A percentile compares a stretch with the other conserved stretches of the same genome.
These are phyloP conservation scores for Cotesia chilonis DNA, from an alignment of 1,140 invertebrate genomes.

Conservation along the genomic window DNA sequence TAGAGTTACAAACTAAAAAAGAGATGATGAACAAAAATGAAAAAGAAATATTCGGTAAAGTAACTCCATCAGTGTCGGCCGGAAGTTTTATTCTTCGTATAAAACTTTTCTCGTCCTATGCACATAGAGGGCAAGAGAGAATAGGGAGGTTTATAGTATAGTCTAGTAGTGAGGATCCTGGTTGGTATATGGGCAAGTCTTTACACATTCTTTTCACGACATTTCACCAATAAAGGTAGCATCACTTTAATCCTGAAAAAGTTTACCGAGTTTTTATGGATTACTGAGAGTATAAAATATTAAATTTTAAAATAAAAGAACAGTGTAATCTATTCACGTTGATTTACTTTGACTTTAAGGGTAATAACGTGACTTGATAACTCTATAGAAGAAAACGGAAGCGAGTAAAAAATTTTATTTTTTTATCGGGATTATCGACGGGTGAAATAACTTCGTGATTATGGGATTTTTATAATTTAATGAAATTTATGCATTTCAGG, in stretches of 20 bases:
- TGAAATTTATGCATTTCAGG: no score
- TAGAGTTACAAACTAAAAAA: constrained; percentile 14
- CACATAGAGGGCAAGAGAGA: neutral
- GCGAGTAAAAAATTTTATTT: no score
- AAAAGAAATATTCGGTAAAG: constrained; percentile 24
- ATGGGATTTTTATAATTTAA: no score
- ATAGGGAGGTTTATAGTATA: neutral
- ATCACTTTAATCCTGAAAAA: constrained; percentile 9
- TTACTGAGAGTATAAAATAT: neutral
- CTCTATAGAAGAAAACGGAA: no score
- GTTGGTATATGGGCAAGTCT: constrained; percentile 26
- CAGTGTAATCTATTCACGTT: neutral
- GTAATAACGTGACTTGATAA: constrained; percentile 7
- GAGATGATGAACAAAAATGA: constrained; percentile 10
- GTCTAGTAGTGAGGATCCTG: neutral
- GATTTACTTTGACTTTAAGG: constrained; percentile 2
- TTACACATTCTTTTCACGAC: constrained; percentile 25
- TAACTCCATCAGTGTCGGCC: constrained; percentile 27
- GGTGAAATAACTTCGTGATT: no score
- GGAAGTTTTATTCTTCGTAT: constrained; percentile 34
- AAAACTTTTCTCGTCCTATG: constrained; percentile 17
- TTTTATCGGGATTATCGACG: no score
- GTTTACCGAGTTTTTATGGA: constrained; percentile 5
- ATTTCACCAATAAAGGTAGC: constrained; percentile 2
- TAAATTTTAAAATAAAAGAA: no score